phyloP scores from a whole-genome alignment of 2,113 vertebrate species.

The Uropsilus gracilis region DNA sequence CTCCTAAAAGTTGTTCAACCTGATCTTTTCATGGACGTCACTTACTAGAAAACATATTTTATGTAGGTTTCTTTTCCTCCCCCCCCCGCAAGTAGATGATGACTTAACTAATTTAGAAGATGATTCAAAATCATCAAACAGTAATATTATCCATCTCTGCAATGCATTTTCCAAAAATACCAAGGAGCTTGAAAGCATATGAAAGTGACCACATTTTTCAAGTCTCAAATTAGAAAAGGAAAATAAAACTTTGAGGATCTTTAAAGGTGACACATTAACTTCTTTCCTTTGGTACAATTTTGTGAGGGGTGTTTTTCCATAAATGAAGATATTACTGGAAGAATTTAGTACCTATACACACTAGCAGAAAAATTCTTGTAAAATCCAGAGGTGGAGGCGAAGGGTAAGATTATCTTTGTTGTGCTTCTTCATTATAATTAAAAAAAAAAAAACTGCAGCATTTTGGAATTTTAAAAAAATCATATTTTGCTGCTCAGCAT shows the following conservation, averaged over 20 bases:
- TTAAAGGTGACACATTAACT: background rate
- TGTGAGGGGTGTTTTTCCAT: background rate
- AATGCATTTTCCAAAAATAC: slow-evolving; percentile 58
- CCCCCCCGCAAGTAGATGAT: slow-evolving; percentile 32
- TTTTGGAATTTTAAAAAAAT: slow-evolving; percentile 7
- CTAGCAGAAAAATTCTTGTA: background rate
- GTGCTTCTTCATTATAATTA: background rate
- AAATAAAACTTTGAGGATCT: background rate
- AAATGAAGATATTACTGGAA: slow-evolving; percentile 50
- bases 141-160: slow-evolving; percentile 54
- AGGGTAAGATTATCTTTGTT: background rate
- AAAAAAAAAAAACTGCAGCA: slow-evolving; percentile 31
- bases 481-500: background rate
- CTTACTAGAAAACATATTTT: slow-evolving; percentile 57
- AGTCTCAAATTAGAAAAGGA: background rate
- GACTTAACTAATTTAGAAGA: slow-evolving; percentile 64
- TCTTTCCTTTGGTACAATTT: slow-evolving; percentile 35
- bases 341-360: background rate
- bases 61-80: background rate
- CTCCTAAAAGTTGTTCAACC: slow-evolving; percentile 2
- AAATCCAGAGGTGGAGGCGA: slow-evolving; percentile 9
- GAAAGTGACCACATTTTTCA: background rate
- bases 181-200: slow-evolving; percentile 25
- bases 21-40: background rate
- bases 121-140: slow-evolving; percentile 61